Evolutionary conservation across 1,140 invertebrate species (phyloP).

Genomic region (Sminthurinus signatus): DNA sequence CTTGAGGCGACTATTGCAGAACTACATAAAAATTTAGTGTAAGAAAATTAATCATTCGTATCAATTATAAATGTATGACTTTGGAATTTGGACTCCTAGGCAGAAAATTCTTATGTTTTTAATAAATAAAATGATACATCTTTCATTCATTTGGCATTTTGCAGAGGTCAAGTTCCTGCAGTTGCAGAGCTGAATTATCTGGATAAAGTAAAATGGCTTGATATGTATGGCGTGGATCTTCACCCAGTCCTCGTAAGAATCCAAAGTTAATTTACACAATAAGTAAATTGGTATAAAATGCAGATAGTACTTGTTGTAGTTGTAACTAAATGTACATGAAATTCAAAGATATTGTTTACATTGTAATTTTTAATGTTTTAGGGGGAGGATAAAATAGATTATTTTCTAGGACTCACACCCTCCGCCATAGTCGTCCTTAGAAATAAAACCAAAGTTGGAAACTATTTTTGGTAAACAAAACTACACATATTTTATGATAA

Average conservation of each 20-base stretch:
- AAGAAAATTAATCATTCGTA: too few species aligned
- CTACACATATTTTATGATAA: not conserved
- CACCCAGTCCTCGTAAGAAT: constrained; percentile 64
- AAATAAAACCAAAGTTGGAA: constrained; percentile 93
- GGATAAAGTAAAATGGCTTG: constrained; percentile 73
- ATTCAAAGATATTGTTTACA: too few species aligned
- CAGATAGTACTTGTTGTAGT: too few species aligned
- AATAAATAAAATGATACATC: too few species aligned
- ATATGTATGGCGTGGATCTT: constrained; percentile 76
- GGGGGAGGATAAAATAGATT: constrained; percentile 96
- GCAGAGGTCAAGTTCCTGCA: constrained; percentile 62
- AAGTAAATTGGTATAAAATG: too few species aligned
- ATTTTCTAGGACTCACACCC: constrained; percentile 93
- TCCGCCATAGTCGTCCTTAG: constrained; percentile 93
- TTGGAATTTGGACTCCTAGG: too few species aligned
- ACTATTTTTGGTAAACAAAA: constrained; percentile 83
- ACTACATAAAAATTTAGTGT: constrained; percentile 78
- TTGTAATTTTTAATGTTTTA: constrained; percentile 49
- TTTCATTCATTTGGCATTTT: too few species aligned
- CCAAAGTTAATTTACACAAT: too few species aligned
- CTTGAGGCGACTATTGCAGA: constrained; percentile 82
- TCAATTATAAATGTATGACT: not conserved
- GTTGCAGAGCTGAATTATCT: constrained; percentile 66
- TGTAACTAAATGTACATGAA: too few species aligned
- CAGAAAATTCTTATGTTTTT: too few species aligned